Conservation (phyloP, 1,140 invertebrate genomes). For the Zaprionus ghesquierei region DNA sequence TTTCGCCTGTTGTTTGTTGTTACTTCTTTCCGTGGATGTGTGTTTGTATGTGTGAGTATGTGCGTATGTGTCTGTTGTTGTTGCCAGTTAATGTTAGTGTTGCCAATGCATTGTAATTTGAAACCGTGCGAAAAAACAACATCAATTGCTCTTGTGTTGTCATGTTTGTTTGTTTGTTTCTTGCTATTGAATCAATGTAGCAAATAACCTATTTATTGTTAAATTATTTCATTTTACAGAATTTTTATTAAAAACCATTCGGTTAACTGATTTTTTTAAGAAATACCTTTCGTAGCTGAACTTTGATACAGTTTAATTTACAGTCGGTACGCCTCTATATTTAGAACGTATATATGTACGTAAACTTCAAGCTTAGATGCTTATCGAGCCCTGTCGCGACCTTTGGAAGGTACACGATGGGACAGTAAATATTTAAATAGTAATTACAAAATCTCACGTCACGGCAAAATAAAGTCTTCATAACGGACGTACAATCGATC, state of each 20-base stretch:
- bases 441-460: neutral
- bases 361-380: neutral
- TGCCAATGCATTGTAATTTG: constrained; percentile 74
- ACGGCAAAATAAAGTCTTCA: neutral
- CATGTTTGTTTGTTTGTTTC: constrained; percentile 32
- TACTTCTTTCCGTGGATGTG: constrained; percentile 14
- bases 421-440: neutral
- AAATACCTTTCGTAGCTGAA: neutral
- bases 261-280: neutral
- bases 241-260: neutral
- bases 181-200: neutral
- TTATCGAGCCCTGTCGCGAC: neutral
- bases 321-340: neutral
- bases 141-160: constrained; percentile 28
- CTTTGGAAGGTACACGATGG: constrained; percentile 4
- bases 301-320: neutral
- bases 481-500: neutral
- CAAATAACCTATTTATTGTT: neutral
- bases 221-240: neutral
- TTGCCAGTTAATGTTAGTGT: constrained; percentile 56
- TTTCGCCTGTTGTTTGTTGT: constrained; percentile 51
- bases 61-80: constrained; percentile 17
- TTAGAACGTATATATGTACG: neutral
- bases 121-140: constrained; percentile 67
- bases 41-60: neutral